Evolutionary conservation across 2,113 vertebrate species (phyloP), one percentile per base, ranked within the genome.

Genomic region (Conger conger): DNA sequence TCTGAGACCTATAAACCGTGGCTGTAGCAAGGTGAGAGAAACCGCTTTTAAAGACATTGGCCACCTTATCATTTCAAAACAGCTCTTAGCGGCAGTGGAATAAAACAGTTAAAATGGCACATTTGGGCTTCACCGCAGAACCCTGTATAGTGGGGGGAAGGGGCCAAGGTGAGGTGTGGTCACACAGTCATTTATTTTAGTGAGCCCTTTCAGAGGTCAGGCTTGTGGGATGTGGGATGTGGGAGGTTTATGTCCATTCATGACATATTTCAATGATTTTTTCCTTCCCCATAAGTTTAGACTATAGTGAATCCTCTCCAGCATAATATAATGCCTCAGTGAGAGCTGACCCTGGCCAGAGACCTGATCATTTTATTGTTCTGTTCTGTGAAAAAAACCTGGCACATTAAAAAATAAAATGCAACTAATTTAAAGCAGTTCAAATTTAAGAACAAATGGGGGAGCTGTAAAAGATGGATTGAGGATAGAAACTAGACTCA

Each of bases 1-100:
- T 88, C 88, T 86, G 82, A 68, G 84, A 73, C 85, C 85, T 79
- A 87, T 89, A 90, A 90, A 88, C 79, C 40, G 23, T 35, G 73
- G 80, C 50, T 20, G 35, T 35, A 60, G 84, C 79, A 8, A 78
- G 86, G 30, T 53, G 80, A 81, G 84, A 50, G 73, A 77, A 36
- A 27, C 42, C n/a, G 9, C 18, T 76, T 81, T 80, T 81, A 85
- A 81, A 85, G 40, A 33, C 35, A n/a, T 73, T 20, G 42, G 35
- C 54, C 30, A 40, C 63, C 84, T 85, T 42, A 8, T 79, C 30
- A 60, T 76, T 30, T 77, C 30, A 77, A 79, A 84, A 50, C 27
- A 36, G 38, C n/a, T 80, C 54, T 84, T 36, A 78, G 83, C 16
- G n/a, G 20, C 37, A n/a, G 50, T 16, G 54, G 36, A 40, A 42